Conservation (phyloP, 1,140 invertebrate genomes). For the Venustaconcha ellipsiformis region DNA sequence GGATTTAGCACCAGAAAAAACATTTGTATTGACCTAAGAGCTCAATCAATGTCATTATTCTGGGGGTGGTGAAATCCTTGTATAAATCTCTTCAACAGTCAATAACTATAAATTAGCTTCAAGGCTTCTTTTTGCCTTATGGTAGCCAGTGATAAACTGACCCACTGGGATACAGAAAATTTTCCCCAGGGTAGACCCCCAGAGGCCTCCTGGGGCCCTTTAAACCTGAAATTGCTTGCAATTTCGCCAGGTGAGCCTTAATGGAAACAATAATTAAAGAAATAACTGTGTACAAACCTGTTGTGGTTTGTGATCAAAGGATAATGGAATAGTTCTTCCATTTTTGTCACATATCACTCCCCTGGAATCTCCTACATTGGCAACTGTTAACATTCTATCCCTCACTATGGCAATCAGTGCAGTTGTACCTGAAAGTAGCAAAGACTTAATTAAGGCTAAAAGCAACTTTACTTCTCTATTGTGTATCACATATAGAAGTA, state of each 20-base stretch:
- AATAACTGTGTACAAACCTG: conserved; percentile 74
- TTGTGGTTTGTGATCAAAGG: conserved; percentile 97
- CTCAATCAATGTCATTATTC: too few species aligned
- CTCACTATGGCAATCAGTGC: conserved; percentile 89
- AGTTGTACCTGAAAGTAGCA: conserved; percentile 80
- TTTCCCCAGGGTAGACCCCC: too few species aligned
- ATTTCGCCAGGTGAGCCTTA: neutral
- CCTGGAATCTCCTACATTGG: conserved; percentile 96
- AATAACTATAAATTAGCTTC: neutral
- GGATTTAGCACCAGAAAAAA: too few species aligned
- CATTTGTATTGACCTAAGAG: too few species aligned
- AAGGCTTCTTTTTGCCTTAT: neutral
- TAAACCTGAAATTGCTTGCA: neutral
- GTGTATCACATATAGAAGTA: too few species aligned
- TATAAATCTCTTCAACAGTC: too few species aligned
- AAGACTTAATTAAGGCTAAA: too few species aligned
- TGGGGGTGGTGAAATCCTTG: too few species aligned
- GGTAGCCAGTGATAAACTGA: neutral
- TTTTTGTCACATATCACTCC: conserved; percentile 93
- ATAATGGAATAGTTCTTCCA: conserved; percentile 90
- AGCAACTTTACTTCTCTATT: too few species aligned
- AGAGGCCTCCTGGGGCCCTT: neutral
- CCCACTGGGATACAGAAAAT: neutral
- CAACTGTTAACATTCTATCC: conserved; percentile 84
- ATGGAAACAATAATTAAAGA: neutral